Base-by-base conservation (phyloP, 92 coral and sea anemone genomes). In the Nematostella vectensis region DNA sequence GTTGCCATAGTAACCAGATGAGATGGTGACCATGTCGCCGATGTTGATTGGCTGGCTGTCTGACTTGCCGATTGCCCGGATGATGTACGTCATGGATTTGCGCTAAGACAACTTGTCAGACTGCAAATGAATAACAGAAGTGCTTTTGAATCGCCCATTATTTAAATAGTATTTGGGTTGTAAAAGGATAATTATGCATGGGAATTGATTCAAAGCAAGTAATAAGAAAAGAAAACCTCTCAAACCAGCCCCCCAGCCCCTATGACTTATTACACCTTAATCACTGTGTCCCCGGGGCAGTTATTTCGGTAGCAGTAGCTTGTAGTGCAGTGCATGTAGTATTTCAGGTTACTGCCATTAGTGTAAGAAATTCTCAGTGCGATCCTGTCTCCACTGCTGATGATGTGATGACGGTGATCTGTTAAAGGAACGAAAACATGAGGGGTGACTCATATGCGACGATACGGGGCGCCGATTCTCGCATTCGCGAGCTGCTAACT, bases 41-140 rank as follows among this genome's bases (percentile, higher is more conserved):
- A 84, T 77, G 58, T 62, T 50, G 68, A 83, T 70, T 0, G 93
- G 81, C 71, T 68, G 85, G 1, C 85, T 85, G 56, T 83, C 78
- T 55, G 51, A 33, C 57, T 83, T 83, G 22, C 75, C 75, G 55
- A 28, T 71, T 31, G 75, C 93, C 19, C 57, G 50, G 71, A 83
- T 77, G 63, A 31, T 45, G 31, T 77, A 73, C 24, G 2, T 51
- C 21, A 31, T 50, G 27, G 54, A 0, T 0, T 0, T 18, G 18
- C 77, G 78, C 54, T 75, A 55, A 29, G 85, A 63, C 93, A 85
- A 83, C 23, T 74, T 42, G 2, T 52, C 53, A 15, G 74, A 20
- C 1, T 29, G 25, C 10, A n/a, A n/a, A n/a, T n/a, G n/a, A n/a
- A n/a, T n/a, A n/a, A n/a, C n/a, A n/a, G n/a, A n/a, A n/a, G n/a